Conservation (phyloP, 2,113 vertebrate genomes). For the Clarias macrocephalus region DNA sequence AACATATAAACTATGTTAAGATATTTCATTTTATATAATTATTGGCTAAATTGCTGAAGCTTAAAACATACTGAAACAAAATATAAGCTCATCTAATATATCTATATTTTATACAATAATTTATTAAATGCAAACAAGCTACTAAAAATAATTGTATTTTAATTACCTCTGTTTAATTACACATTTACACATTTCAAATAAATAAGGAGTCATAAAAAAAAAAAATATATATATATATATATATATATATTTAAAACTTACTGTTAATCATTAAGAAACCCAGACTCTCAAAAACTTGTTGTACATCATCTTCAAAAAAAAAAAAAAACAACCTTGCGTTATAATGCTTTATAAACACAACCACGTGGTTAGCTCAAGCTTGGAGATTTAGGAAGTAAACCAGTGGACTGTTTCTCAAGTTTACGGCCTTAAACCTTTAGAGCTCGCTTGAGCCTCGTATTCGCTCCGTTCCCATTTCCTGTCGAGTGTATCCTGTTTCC, state of each 20-base stretch:
- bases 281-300: neutral
- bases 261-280: neutral
- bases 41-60: neutral
- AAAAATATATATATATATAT: too few relatives aligned
- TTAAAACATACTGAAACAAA: neutral
- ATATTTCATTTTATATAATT: neutral
- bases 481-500: slow-evolving; percentile 47
- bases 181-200: neutral
- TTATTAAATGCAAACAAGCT: neutral
- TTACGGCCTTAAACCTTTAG: slow-evolving; percentile 25
- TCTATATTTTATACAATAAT: neutral
- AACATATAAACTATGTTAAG: too few relatives aligned
- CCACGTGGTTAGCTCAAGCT: neutral
- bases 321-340: neutral
- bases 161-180: neutral
- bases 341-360: neutral
- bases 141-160: neutral
- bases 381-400: slow-evolving; percentile 17
- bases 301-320: neutral
- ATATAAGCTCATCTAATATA: neutral
- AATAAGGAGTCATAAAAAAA: neutral
- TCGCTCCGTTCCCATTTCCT: slow-evolving; percentile 40
- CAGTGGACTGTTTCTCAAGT: neutral
- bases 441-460: slow-evolving; percentile 25
- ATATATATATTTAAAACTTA: too few relatives aligned